phyloP scores from a whole-genome alignment of 2,888 invertebrate species.

The Masnerella sp. region DNA sequence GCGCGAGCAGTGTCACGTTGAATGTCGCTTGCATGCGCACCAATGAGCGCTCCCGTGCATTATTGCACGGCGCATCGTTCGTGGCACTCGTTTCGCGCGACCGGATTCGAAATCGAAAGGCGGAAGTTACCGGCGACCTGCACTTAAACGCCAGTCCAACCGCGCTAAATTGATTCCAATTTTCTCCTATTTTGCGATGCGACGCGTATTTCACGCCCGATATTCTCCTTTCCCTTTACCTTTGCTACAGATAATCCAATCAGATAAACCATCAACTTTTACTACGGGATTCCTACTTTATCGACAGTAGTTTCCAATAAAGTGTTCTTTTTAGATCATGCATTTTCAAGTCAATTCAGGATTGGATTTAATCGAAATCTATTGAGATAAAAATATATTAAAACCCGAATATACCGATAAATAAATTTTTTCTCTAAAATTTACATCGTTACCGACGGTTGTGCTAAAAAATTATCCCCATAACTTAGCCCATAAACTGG shows the following conservation, averaged over 20 bases:
- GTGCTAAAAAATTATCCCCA: too few species aligned
- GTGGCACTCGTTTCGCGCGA: constrained; percentile 54
- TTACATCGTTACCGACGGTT: too few species aligned
- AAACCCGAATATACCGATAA: too few species aligned
- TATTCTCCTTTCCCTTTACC: constrained; percentile 18
- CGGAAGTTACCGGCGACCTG: constrained; percentile 44
- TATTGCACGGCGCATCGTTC: constrained; percentile 52
- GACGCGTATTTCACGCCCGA: constrained; percentile 46
- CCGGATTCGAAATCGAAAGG: constrained; percentile 61
- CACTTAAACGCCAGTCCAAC: constrained; percentile 38
- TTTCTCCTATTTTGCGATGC: constrained; percentile 52
- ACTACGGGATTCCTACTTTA: too few species aligned
- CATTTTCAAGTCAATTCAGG: too few species aligned
- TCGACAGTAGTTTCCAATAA: constrained; percentile 9
- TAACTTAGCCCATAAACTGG: too few species aligned
- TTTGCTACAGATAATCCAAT: too few species aligned
- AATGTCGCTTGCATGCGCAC: constrained; percentile 48
- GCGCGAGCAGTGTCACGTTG: constrained; percentile 52
- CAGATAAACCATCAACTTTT: too few species aligned
- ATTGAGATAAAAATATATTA: too few species aligned
- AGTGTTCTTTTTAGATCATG: too few species aligned
- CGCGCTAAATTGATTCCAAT: constrained; percentile 52
- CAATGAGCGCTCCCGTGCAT: constrained; percentile 49
- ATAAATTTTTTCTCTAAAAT: too few species aligned
- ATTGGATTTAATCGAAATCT: too few species aligned